Evolutionary conservation across 2,888 invertebrate genomes (phyloP).

Genomic region (Phortica okadai): DNA sequence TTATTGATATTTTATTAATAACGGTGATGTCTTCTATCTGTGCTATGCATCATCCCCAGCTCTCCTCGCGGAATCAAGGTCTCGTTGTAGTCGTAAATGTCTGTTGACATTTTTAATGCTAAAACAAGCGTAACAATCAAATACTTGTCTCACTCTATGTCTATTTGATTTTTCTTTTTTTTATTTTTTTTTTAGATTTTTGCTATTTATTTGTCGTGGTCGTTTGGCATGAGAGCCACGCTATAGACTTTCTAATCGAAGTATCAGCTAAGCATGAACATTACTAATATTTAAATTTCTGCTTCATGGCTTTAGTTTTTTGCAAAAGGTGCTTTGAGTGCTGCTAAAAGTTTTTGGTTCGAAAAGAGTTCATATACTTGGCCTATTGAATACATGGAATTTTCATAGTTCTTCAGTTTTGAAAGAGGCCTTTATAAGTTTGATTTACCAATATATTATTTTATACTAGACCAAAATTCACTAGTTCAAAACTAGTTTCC

Average conservation of each 20-base stretch:
- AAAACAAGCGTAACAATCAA: slow-evolving; percentile 37
- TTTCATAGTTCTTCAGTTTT: no score
- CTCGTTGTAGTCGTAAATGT: slow-evolving; percentile 8
- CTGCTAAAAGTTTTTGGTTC: no score
- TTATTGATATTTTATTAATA: slow-evolving; percentile 36
- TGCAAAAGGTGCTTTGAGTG: background rate
- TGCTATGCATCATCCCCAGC: background rate
- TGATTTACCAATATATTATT: no score
- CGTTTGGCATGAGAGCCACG: background rate
- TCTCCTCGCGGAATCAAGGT: no score
- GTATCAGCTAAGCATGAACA: background rate
- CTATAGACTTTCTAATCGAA: background rate
- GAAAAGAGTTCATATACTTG: no score
- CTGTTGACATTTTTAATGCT: slow-evolving; percentile 37
- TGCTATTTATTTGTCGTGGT: background rate
- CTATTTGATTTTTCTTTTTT: background rate
- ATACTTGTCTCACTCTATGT: slow-evolving; percentile 15
- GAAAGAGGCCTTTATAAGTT: no score
- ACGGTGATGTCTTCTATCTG: background rate
- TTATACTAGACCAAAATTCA: no score
- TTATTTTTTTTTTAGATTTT: background rate
- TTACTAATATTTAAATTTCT: background rate
- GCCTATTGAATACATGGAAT: no score
- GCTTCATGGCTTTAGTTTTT: background rate
- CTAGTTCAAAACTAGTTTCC: no score